A percentile compares a stretch with the other conserved stretches of the same genome.
These are phyloP conservation scores for Augochlora pura DNA, from an alignment of 1,140 invertebrate genomes.

Conservation along the genomic window DNA sequence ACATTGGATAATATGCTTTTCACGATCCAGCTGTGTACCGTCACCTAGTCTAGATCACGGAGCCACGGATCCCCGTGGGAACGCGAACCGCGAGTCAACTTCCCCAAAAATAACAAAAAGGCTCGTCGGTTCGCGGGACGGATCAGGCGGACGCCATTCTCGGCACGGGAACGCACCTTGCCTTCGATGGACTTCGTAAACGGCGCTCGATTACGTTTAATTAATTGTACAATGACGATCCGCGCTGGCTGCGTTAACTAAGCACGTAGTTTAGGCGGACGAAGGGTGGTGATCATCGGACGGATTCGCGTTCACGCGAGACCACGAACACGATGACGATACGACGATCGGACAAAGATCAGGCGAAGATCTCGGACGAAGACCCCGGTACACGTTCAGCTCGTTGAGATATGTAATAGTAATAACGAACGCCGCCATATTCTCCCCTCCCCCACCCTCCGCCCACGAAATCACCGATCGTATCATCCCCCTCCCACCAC, in stretches of 20 bases:
- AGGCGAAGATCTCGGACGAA: constrained; percentile 22
- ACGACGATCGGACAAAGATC: not conserved
- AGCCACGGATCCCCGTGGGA: not conserved
- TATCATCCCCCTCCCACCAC: constrained; percentile 12
- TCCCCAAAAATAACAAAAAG: constrained; percentile 40
- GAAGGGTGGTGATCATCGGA: too few relatives aligned
- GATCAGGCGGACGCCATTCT: not conserved
- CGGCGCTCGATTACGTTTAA: not conserved
- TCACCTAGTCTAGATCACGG: too few relatives aligned
- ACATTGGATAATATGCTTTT: too few relatives aligned
- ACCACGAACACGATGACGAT: not conserved
- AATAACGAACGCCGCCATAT: not conserved
- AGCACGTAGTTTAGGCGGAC: not conserved
- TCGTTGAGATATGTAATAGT: not conserved
- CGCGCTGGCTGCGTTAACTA: constrained; percentile 15
- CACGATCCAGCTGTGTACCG: too few relatives aligned
- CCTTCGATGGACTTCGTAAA: constrained; percentile 37
- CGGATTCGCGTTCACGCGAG: too few relatives aligned
- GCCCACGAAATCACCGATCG: constrained; percentile 17
- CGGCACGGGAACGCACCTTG: not conserved
- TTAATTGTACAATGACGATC: constrained; percentile 1
- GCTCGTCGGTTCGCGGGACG: constrained; percentile 28
- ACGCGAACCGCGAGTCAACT: constrained; percentile 35
- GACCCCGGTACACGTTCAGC: not conserved
- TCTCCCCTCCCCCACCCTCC: not conserved